Evolutionary conservation across 1,140 invertebrate species (phyloP).

Genomic region (Grapholita molesta): DNA sequence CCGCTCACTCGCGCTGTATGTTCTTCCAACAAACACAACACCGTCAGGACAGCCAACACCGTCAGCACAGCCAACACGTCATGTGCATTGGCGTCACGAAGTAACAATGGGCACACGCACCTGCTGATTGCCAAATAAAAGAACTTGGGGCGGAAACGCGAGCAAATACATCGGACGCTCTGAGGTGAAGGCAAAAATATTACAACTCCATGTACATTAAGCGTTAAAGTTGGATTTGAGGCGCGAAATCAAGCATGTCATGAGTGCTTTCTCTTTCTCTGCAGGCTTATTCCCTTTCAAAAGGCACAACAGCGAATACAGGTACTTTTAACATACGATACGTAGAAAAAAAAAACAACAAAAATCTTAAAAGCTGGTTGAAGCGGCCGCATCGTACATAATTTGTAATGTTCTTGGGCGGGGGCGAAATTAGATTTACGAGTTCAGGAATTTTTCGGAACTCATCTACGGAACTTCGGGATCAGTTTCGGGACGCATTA

Average conservation of each 20-base stretch:
- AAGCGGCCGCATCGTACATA: too few species aligned
- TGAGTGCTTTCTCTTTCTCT: too few species aligned
- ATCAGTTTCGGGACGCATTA: slow-evolving; percentile 57
- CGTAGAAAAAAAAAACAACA: too few species aligned
- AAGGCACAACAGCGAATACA: too few species aligned
- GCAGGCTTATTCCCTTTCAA: too few species aligned
- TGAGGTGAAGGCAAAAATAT: slow-evolving; percentile 51
- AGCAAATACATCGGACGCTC: slow-evolving; percentile 48
- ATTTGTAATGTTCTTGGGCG: slow-evolving; percentile 43
- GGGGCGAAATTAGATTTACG: slow-evolving; percentile 62
- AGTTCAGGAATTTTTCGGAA: slow-evolving; percentile 60
- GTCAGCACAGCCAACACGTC: not conserved
- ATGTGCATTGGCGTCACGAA: not conserved
- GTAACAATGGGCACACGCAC: not conserved
- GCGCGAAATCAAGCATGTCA: too few species aligned
- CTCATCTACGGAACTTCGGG: slow-evolving; percentile 45
- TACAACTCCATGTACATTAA: too few species aligned
- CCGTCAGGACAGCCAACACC: not conserved
- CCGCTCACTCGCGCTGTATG: too few species aligned
- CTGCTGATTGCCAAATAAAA: slow-evolving; percentile 44
- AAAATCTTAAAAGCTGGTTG: too few species aligned
- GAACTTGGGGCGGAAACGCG: slow-evolving; percentile 34
- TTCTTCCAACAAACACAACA: too few species aligned
- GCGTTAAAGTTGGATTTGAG: too few species aligned
- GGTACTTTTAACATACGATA: too few species aligned